Evolutionary conservation across 2,888 invertebrate species (phyloP).

Genomic region (Andrena marginata): DNA sequence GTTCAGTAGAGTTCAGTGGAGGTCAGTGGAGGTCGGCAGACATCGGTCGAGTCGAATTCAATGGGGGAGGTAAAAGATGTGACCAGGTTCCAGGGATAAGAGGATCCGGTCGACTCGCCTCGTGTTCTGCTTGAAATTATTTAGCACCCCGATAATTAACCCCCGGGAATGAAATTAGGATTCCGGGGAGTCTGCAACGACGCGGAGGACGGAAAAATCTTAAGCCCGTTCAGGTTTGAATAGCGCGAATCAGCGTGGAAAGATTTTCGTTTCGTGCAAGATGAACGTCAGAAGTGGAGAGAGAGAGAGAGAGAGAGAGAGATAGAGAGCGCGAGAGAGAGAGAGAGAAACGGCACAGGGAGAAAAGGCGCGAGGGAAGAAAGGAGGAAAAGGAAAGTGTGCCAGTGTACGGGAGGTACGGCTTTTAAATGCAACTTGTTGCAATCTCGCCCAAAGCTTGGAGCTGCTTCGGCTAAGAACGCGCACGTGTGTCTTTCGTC

Average conservation of each 20-base stretch:
- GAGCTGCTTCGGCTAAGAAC: constrained; percentile 41
- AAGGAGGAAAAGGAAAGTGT: constrained; percentile 51
- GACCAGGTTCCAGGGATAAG: background rate
- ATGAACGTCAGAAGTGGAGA: background rate
- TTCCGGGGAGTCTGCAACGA: background rate
- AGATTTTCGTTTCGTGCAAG: constrained; percentile 22
- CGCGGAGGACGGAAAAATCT: background rate
- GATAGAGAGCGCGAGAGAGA: background rate
- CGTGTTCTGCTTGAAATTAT: constrained; percentile 15
- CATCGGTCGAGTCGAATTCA: background rate
- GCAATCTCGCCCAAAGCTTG: constrained; percentile 71
- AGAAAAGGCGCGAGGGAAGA: background rate
- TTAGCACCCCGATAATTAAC: constrained; percentile 43
- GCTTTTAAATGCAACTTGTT: constrained; percentile 81
- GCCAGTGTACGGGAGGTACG: constrained; percentile 58
- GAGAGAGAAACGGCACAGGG: background rate
- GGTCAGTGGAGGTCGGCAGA: too few species aligned
- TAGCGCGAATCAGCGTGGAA: constrained; percentile 47
- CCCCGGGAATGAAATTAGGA: constrained; percentile 23
- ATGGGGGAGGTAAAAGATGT: background rate
- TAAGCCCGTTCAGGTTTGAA: background rate
- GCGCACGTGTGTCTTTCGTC: constrained; percentile 44
- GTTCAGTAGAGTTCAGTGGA: background rate
- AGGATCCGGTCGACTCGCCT: background rate
- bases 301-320: background rate